Conservation (phyloP, 2,888 invertebrate genomes). For the Scaptodrosophila latifasciaeformis region DNA sequence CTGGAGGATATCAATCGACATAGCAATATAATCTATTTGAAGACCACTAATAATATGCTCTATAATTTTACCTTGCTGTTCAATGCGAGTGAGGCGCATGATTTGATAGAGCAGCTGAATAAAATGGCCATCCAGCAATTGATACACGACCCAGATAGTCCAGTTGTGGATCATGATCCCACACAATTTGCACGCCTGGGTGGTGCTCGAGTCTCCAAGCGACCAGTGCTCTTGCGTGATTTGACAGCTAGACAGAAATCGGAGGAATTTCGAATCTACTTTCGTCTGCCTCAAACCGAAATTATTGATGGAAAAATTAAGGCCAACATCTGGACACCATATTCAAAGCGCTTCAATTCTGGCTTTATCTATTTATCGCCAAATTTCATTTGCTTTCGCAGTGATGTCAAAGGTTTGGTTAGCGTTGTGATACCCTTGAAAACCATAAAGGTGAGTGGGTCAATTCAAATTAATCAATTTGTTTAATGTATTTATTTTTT, state of each 20-base stretch:
- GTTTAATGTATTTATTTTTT: background rate
- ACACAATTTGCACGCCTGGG: slow-evolving; percentile 85
- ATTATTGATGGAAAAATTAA: slow-evolving; percentile 96
- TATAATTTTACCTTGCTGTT: slow-evolving; percentile 95
- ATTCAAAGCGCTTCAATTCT: slow-evolving; percentile 90
- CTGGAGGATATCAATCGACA: slow-evolving; percentile 86
- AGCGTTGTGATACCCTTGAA: slow-evolving; percentile 92
- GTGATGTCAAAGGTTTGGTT: slow-evolving; percentile 88
- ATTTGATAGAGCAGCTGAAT: slow-evolving; percentile 94
- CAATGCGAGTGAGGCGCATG: slow-evolving; percentile 91
- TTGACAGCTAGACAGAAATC: slow-evolving; percentile 96
- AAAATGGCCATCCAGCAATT: slow-evolving; percentile 96
- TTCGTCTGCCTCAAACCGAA: slow-evolving; percentile 90
- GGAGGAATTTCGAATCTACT: slow-evolving; percentile 89
- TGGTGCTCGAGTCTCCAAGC: slow-evolving; percentile 91
- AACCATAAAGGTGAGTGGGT: slow-evolving; percentile 79
- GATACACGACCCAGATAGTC: slow-evolving; percentile 89
- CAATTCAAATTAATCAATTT: background rate
- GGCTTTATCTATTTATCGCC: slow-evolving; percentile 94
- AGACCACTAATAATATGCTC: slow-evolving; percentile 86
- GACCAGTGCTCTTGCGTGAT: slow-evolving; percentile 95
- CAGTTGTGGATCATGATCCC: slow-evolving; percentile 91
- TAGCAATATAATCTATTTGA: slow-evolving; percentile 87
- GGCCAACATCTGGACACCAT: slow-evolving; percentile 91
- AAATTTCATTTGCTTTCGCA: slow-evolving; percentile 97